Conservation (phyloP, 2,888 invertebrate species). For the Drosophila leonis region DNA sequence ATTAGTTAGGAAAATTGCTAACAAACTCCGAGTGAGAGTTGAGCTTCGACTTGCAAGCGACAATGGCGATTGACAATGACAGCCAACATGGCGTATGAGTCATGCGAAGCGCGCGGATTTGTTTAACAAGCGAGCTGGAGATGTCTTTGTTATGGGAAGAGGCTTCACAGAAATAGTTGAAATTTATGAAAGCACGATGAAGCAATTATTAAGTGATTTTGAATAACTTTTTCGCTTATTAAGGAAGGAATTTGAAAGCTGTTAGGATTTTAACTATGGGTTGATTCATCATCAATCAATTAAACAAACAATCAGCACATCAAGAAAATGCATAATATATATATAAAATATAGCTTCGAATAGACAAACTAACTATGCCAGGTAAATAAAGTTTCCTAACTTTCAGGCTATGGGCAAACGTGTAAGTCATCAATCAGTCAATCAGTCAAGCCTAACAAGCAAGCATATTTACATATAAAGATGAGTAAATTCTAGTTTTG, state of each 20-base stretch:
- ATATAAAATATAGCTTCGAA: background rate
- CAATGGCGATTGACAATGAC: conserved; percentile 35
- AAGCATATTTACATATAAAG: too few relatives aligned
- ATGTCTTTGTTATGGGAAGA: background rate
- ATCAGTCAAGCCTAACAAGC: too few relatives aligned
- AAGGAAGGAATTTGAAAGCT: background rate
- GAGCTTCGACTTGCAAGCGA: conserved; percentile 11
- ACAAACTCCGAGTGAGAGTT: conserved; percentile 50
- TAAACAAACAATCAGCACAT: background rate
- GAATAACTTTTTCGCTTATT: background rate
- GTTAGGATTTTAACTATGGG: background rate
- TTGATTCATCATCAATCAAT: background rate
- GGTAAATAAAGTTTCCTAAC: background rate
- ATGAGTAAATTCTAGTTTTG: background rate
- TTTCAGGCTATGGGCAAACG: background rate
- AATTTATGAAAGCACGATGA: background rate
- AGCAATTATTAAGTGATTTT: background rate
- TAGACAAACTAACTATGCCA: too few relatives aligned
- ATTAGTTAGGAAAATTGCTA: conserved; percentile 57
- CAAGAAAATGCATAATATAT: background rate
- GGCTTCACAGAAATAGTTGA: background rate
- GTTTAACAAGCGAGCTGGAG: background rate
- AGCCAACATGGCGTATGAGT: conserved; percentile 56
- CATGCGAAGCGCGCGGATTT: conserved; percentile 18
- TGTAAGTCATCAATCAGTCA: background rate